Percentiles rank a stretch among this genome's conserved stretches.
phyloP scores from a whole-genome alignment of 2,888 invertebrate species.

The Cerceris rybyensis region DNA sequence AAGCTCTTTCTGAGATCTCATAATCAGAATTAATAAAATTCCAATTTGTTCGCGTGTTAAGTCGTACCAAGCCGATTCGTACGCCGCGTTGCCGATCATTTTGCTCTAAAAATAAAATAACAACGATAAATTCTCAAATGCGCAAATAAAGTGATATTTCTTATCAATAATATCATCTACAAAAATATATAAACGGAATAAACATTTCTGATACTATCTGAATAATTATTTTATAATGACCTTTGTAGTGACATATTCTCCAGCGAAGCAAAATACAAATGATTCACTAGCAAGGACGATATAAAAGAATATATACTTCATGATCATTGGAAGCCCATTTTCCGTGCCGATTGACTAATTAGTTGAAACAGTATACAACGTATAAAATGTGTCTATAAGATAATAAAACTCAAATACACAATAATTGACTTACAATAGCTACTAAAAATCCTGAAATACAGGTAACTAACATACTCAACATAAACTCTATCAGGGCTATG shows the following conservation, averaged over 20 bases:
- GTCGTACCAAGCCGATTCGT: constrained; percentile 59
- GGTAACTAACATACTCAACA: constrained; percentile 32
- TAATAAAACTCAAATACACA: no score
- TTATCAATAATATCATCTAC: background rate
- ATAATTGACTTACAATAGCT: constrained; percentile 38
- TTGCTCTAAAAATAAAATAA: constrained; percentile 43
- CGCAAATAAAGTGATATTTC: background rate
- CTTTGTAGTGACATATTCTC: constrained; percentile 57
- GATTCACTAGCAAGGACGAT: constrained; percentile 46
- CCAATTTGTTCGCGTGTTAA: constrained; percentile 37
- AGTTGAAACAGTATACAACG: background rate
- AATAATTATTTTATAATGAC: constrained; percentile 14
- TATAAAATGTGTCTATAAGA: no score
- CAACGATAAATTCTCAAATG: background rate
- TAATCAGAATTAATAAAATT: constrained; percentile 44
- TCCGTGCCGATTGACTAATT: constrained; percentile 25
- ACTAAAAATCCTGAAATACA: constrained; percentile 50
- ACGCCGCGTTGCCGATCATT: constrained; percentile 44
- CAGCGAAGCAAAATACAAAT: constrained; percentile 60
- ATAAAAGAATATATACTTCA: constrained; percentile 53
- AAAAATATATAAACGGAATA: background rate
- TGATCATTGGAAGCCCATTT: constrained; percentile 12
- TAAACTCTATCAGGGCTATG: constrained; percentile 48
- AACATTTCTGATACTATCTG: no score
- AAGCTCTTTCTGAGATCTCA: constrained; percentile 55